These are phyloP conservation scores for Amphiura filiformis DNA, from an alignment of 35 echinoderm and acorn worm species.

Conservation along the genomic window DNA sequence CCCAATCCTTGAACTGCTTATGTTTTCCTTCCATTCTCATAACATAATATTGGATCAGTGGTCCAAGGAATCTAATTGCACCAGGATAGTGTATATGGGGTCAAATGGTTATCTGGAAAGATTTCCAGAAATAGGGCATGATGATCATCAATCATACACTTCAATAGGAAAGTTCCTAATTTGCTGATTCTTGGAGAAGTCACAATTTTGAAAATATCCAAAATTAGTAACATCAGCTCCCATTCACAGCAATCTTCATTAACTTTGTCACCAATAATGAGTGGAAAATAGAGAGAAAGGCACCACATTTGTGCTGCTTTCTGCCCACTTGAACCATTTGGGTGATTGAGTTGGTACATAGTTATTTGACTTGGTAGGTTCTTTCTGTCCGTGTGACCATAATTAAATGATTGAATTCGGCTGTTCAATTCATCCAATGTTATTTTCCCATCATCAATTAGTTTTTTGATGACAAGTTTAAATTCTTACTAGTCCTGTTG, in stretches of 20 bases:
- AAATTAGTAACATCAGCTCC: conserved; percentile 38
- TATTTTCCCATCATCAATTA: neutral
- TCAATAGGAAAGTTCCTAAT: conserved; percentile 14
- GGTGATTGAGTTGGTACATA: neutral
- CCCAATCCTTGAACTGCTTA: conserved; percentile 27
- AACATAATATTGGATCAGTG: conserved; percentile 5
- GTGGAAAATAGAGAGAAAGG: conserved; percentile 33
- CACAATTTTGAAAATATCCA: conserved; percentile 45
- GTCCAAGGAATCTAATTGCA: conserved; percentile 2
- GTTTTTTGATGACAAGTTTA: neutral
- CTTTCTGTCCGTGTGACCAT: conserved; percentile 29
- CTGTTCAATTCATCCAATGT: conserved; percentile 14
- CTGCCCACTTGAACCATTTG: conserved; percentile 34
- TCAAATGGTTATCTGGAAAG: neutral
- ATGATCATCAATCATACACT: conserved; percentile 32
- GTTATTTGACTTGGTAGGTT: conserved; percentile 25
- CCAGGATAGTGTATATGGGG: conserved; percentile 23
- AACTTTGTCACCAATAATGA: conserved; percentile 36
- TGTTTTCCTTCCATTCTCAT: conserved; percentile 27
- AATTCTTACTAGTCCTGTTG: neutral
- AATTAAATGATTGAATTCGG: conserved; percentile 29
- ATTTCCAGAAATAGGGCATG: conserved; percentile 36
- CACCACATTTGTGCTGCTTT: conserved; percentile 36
- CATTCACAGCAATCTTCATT: conserved; percentile 18
- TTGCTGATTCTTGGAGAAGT: conserved; percentile 25